Percentiles rank a stretch among this genome's conserved stretches.
Evolutionary conservation across 2,113 vertebrate genomes (phyloP).

Genomic region (Oostethus manadensis): DNA sequence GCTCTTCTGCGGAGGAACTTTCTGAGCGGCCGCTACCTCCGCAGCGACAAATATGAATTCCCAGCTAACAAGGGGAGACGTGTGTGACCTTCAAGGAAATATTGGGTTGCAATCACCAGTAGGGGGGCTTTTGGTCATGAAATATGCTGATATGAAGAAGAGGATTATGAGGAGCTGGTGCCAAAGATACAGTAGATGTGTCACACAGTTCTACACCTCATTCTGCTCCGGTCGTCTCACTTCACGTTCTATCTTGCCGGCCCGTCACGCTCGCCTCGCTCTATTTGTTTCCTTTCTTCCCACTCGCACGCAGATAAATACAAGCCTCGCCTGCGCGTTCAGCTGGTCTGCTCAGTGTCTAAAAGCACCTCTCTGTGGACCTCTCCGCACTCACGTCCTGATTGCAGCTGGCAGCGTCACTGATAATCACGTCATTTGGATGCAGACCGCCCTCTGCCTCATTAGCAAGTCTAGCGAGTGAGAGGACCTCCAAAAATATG

Average conservation of each 20-base stretch:
- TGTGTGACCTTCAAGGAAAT: slow-evolving; percentile 57
- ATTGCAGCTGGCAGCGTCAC: slow-evolving; percentile 69
- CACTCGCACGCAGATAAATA: slow-evolving; percentile 36
- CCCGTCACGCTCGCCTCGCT: slow-evolving; percentile 25
- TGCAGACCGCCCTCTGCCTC: slow-evolving; percentile 55
- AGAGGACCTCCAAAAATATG: slow-evolving; percentile 38
- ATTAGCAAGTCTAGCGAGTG: slow-evolving; percentile 58
- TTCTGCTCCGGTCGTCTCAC: slow-evolving; percentile 6
- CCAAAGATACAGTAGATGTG: not conserved
- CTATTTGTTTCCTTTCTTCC: slow-evolving; percentile 24
- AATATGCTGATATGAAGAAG: not conserved
- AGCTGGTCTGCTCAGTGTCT: slow-evolving; percentile 24
- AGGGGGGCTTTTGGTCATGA: slow-evolving; percentile 34
- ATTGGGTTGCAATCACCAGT: slow-evolving; percentile 28
- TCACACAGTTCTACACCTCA: not conserved
- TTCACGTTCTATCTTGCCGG: slow-evolving; percentile 9
- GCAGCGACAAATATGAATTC: slow-evolving; percentile 26
- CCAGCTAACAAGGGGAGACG: slow-evolving; percentile 25
- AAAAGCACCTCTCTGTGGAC: slow-evolving; percentile 55
- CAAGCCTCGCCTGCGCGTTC: slow-evolving; percentile 29
- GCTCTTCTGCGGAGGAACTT: not conserved
- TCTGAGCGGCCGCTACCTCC: no score
- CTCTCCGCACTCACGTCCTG: slow-evolving; percentile 44
- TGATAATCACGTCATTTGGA: slow-evolving; percentile 70
- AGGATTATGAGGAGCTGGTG: no score